Evolutionary conservation across 2,797 vertebrate species (phyloP), one percentile per base, ranked within the genome.

Genomic region (Sarcoramphus papa): DNA sequence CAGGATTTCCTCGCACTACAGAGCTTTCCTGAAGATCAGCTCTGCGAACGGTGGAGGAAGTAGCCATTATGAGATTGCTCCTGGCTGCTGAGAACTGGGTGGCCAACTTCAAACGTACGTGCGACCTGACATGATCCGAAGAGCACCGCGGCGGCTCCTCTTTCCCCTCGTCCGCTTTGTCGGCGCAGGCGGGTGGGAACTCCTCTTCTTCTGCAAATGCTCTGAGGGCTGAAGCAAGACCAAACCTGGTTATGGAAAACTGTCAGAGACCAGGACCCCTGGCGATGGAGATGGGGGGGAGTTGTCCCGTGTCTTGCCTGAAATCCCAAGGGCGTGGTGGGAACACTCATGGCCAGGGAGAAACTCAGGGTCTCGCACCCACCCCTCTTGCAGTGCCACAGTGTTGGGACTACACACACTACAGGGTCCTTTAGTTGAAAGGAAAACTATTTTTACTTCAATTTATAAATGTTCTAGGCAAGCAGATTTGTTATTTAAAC

Each of bases 21-120:
- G 84, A 91, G 95, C 92, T 88, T 97, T 95, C 97, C 97, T 97
- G 97, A 91, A 87, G 93, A 54, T 92, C 89, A 79, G 87, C 88
- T 37, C 87, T 17, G 50, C 4, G 2, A 74, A 35, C 30, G 0
- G 30, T 7, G 84, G 91, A 96, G 97, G 97, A 97, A 97, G 95
- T 76, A 5, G 45, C 90, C 40, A 0, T 88, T 54, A 57, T 2
- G 7, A 88, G 86, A 31, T 80, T 41, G 78, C 94, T 94, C 79
- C 89, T 72, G 92, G 79, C 92, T 62, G 86, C 88, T 13, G 60
- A 85, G 91, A 63, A 9, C 3, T 7, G 28, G 15, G 93, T 81
- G 59, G 91, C 86, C 64, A 9, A 67, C 74, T 91, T 88, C 75
- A 92, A 85, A 87, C 8, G 45, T 97, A 97, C 93, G 96, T 97